Evolutionary conservation across 2,113 vertebrate species (phyloP).

Genomic region (Camelus dromedarius): DNA sequence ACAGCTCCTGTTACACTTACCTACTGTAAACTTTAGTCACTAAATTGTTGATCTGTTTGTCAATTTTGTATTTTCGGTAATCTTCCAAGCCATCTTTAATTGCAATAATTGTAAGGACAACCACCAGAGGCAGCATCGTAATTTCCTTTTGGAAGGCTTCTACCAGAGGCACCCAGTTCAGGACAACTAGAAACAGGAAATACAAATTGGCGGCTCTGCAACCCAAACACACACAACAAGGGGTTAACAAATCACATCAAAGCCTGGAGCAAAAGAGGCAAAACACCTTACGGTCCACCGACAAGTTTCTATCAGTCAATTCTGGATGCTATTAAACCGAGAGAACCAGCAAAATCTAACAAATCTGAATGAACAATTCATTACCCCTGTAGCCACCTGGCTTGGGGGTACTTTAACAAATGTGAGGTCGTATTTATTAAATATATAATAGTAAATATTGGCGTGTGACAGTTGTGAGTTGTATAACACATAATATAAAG

Average conservation of each 20-base stretch:
- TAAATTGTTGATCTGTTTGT: conserved; percentile 95
- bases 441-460: background rate
- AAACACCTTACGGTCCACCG: background rate
- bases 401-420: background rate
- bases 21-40: conserved; percentile 91
- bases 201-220: conserved; percentile 97
- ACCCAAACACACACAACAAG: conserved; percentile 65
- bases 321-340: background rate
- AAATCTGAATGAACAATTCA: background rate
- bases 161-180: conserved; percentile 98
- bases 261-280: background rate
- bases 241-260: background rate
- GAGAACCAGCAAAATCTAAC: background rate
- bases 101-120: conserved; percentile 94
- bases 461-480: background rate
- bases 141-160: conserved; percentile 99
- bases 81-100: conserved; percentile 98
- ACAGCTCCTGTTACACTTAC: conserved; percentile 85
- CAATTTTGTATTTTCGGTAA: conserved; percentile 94
- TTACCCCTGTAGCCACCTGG: background rate
- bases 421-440: background rate
- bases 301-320: background rate
- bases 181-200: conserved; percentile 95
- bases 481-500: background rate
- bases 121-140: conserved; percentile 96